phyloP scores from a whole-genome alignment of 2,888 invertebrate species.

The Rhopalosiphum nymphaeae region DNA sequence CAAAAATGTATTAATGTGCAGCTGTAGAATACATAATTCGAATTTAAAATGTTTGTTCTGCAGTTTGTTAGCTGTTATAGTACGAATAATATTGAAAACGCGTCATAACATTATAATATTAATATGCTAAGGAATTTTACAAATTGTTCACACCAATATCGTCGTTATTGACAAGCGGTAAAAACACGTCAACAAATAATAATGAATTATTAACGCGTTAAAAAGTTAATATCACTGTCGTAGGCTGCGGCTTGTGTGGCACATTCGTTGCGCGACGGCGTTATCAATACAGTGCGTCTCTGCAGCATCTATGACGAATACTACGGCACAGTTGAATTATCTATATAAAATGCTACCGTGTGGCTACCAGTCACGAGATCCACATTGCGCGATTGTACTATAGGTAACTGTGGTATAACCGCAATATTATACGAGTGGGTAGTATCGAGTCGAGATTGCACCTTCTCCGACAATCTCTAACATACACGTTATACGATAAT shows the following conservation, averaged over 20 bases:
- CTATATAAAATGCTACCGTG: not conserved
- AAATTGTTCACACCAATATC: not conserved
- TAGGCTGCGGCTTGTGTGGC: not conserved
- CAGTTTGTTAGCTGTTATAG: too few relatives aligned
- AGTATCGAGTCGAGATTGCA: not conserved
- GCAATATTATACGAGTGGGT: not conserved
- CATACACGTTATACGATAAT: not conserved
- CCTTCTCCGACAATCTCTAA: not conserved
- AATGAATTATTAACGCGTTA: too few relatives aligned
- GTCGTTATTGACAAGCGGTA: not conserved
- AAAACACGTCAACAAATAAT: not conserved
- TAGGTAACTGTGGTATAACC: not conserved
- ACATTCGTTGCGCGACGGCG: not conserved
- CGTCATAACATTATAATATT: not conserved
- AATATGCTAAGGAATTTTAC: not conserved
- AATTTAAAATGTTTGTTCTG: not conserved
- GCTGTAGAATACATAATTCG: not conserved
- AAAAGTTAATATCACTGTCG: not conserved
- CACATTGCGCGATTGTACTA: not conserved
- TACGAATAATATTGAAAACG: not conserved
- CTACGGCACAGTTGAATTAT: not conserved
- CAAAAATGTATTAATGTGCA: not conserved
- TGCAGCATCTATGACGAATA: not conserved
- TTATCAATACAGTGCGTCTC: not conserved
- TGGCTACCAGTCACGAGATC: not conserved